phyloP scores from a whole-genome alignment of 2,113 vertebrate species.

The Cairina moschata region DNA sequence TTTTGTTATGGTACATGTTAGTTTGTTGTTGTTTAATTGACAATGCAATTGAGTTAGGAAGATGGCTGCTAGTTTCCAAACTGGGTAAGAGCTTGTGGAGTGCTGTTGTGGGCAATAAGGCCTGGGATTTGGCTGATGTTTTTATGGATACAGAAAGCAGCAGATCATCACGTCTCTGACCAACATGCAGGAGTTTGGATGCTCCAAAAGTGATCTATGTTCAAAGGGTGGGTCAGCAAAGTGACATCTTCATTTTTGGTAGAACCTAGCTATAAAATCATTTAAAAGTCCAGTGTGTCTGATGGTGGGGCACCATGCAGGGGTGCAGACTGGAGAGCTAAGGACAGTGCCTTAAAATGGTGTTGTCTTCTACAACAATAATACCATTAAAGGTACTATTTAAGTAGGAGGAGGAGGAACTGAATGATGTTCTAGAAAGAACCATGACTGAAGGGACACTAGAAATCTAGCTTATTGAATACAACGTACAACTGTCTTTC shows the following conservation, averaged over 20 bases:
- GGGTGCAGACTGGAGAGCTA: background rate
- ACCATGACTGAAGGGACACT: background rate
- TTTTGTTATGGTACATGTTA: background rate
- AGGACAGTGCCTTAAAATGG: background rate
- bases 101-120: background rate
- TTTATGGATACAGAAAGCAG: background rate
- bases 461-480: background rate
- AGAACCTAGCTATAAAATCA: background rate
- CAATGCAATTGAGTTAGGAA: background rate
- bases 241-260: background rate
- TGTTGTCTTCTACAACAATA: background rate
- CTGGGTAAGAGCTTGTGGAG: background rate
- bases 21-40: slow-evolving; percentile 17
- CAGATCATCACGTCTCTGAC: background rate
- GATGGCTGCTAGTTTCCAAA: background rate
- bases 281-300: background rate
- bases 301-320: background rate
- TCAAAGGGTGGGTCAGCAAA: background rate
- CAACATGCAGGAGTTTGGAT: background rate
- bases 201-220: background rate
- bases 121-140: background rate
- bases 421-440: background rate
- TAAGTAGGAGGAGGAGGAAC: background rate
- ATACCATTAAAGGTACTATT: no score
- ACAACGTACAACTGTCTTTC: background rate